Evolutionary conservation across 2,113 vertebrate species (phyloP), one percentile per base, ranked within the genome.

Genomic region (Caranx melampygus): DNA sequence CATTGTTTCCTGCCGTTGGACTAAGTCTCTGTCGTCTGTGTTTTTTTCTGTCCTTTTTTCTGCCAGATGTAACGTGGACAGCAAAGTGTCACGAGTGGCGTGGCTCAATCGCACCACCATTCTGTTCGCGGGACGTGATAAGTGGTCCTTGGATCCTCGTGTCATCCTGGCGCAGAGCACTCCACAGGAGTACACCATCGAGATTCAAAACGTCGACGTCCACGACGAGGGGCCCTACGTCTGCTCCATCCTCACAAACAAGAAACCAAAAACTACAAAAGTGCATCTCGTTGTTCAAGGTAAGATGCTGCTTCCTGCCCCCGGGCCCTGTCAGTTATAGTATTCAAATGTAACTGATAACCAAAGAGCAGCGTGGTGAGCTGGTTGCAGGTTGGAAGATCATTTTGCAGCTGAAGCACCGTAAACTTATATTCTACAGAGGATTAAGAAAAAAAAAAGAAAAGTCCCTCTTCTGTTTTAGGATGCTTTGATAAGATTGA

Each of bases 101-200:
- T 99, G 98, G 98, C 95, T 99, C 82, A 99, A 99, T 89, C 98
- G 98, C 79, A 98, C 97, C 91, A 98, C 97, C 82, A 99, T 99
- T 75, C 95, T 99, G 52, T 99, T 98, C 0, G 96, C 98, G 0
- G 98, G 98, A 42, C 96, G 89, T 47, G 98, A 99, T 92, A 99
- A 99, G 89, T 99, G 98, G 98, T 97, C 97, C 20, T 95, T 98
- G 95, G 98, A 99, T 83, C 96, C 97, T 45, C 97, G 98, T 0
- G 98, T 99, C 82, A 95, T 97, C 74, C 95, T 98, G 76, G 89
- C 98, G 87, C 96, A 97, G 79, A 97, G 98, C 95, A 97, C 97
- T 93, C 95, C 58, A 98, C 97, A n/a, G 97, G 97, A 99, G 87
- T 99, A 99, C 95, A 99, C 97, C 95, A 99, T 99, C 93, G 94